Evolutionary conservation across 2,113 vertebrate genomes (phyloP).

Genomic region (Pteropus alecto): DNA sequence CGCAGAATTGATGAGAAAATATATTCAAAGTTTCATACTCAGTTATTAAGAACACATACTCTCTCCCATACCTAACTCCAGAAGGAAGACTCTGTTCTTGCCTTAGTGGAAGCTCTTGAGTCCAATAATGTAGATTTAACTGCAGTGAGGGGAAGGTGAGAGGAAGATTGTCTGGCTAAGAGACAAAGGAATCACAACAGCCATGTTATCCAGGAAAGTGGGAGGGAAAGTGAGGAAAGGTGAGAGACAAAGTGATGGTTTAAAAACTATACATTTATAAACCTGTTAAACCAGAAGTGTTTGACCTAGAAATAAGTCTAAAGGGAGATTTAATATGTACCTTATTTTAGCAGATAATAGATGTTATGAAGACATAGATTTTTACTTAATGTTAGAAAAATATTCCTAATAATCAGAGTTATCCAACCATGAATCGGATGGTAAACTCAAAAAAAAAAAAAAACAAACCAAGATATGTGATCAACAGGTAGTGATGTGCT

Average conservation of each 20-base stretch:
- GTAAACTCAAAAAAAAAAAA: not conserved
- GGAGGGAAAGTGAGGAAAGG: not conserved
- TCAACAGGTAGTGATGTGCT: not conserved
- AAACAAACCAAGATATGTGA: no score
- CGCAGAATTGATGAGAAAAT: constrained; percentile 21
- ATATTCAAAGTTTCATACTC: not conserved
- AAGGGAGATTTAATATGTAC: not conserved
- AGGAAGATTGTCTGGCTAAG: not conserved
- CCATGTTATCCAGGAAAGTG: not conserved
- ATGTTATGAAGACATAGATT: not conserved
- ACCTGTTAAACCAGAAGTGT: not conserved
- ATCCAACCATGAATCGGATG: not conserved
- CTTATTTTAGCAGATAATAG: not conserved
- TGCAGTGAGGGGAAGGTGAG: not conserved
- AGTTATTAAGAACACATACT: not conserved
- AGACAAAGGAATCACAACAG: not conserved
- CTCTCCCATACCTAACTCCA: not conserved
- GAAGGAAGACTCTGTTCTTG: not conserved
- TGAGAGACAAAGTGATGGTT: not conserved
- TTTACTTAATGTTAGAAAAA: not conserved
- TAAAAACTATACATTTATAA: not conserved
- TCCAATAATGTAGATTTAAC: no score
- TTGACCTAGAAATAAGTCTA: not conserved
- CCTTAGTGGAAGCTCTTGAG: not conserved
- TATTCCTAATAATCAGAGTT: not conserved